phyloP scores from a whole-genome alignment of 2,888 invertebrate species.

The Diogma glabrata region DNA sequence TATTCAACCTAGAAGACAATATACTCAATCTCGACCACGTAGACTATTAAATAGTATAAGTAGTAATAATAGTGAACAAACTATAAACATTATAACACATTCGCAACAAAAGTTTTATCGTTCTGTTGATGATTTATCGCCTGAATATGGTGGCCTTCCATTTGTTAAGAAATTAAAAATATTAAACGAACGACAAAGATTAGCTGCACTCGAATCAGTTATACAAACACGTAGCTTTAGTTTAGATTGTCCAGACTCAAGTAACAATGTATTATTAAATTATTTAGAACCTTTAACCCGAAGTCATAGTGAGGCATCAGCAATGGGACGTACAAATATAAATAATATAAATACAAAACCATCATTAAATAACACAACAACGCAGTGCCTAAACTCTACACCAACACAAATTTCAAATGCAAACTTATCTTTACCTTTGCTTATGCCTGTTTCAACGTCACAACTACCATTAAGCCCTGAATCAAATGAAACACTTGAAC shows the following conservation, averaged over 20 bases:
- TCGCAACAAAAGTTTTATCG: slow-evolving; percentile 52
- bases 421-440: background rate
- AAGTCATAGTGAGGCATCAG: slow-evolving; percentile 71
- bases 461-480: slow-evolving; percentile 44
- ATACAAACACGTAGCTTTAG: slow-evolving; percentile 69
- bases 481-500: slow-evolving; percentile 71
- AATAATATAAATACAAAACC: slow-evolving; percentile 8
- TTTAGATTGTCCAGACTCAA: slow-evolving; percentile 52
- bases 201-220: slow-evolving; percentile 68
- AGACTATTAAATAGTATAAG: too few relatives aligned
- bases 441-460: slow-evolving; percentile 2
- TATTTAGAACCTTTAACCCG: slow-evolving; percentile 48
- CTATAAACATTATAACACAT: slow-evolving; percentile 1
- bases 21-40: background rate
- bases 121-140: slow-evolving; percentile 77
- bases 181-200: slow-evolving; percentile 74
- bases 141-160: slow-evolving; percentile 74
- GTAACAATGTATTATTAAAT: slow-evolving; percentile 43
- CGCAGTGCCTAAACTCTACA: slow-evolving; percentile 28
- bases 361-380: slow-evolving; percentile 14
- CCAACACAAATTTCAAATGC: background rate
- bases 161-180: slow-evolving; percentile 84
- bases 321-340: slow-evolving; percentile 36
- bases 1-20: background rate
- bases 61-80: slow-evolving; percentile 8